Conservation (phyloP, 2,113 vertebrate species). For the Eurystomus gularis region DNA sequence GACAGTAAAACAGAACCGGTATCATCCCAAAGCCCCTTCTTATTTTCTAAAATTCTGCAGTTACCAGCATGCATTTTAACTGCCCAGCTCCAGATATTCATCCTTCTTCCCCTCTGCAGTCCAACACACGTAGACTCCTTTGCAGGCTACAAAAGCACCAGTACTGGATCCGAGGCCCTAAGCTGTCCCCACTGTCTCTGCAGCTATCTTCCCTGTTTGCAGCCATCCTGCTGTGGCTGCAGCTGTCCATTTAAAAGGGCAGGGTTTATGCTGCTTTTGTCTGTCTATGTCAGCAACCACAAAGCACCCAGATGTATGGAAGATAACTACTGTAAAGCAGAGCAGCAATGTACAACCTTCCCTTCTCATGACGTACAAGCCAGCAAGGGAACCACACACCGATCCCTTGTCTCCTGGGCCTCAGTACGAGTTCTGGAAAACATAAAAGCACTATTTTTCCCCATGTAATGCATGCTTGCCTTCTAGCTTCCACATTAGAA, state of each 20-base stretch:
- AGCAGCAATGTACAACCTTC: not conserved
- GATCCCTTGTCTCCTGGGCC: not conserved
- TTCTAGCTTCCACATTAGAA: not conserved
- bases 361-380: not conserved
- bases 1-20: not conserved
- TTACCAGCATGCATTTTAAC: not conserved
- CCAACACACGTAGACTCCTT: not conserved
- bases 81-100: not conserved
- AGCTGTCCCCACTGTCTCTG: not conserved
- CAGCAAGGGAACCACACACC: not conserved
- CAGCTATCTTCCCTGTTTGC: not conserved
- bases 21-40: not conserved
- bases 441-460: not conserved
- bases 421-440: not conserved
- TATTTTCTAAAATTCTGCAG: not conserved
- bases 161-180: not conserved
- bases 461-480: not conserved
- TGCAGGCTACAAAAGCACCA: not conserved
- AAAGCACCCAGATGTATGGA: accelerated
- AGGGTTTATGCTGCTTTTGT: not conserved
- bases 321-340: not conserved
- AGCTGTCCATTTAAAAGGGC: not conserved
- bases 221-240: not conserved
- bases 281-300: not conserved
- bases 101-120: not conserved